Evolutionary conservation across 2,888 invertebrate genomes (phyloP), one percentile per base, ranked within the genome.

Genomic region (Cheilosia impressa): DNA sequence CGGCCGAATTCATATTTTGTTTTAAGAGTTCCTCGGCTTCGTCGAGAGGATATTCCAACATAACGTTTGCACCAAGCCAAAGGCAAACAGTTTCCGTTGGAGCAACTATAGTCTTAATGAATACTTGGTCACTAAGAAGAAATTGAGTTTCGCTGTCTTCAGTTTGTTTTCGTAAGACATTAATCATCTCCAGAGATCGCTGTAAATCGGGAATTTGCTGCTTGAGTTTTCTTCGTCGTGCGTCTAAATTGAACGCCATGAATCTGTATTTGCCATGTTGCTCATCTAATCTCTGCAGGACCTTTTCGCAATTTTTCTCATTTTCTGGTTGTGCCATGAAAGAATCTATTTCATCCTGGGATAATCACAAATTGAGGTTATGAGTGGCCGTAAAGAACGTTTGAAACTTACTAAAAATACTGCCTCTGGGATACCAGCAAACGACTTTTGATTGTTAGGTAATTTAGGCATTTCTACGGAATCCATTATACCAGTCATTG

Each of bases 221-320:
- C 89, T 97, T 96, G 78, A 99, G 93, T 92, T 98, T 95, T 89
- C 96, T 95, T 88, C 97, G 96, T 89, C 98, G 97, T 15, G 97
- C 96, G 69, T 95, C 94, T 87, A 99, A 94, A 92, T 98, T 98
- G 89, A 95, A 96, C 93, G 99, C 99, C 97, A 99, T 98, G 91
- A 98, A 97, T 93, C 98, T 98, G 92, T 99, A 99, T 94, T 99
- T 98, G 81, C 96, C 96, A 93, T 98, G 98, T 90, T 96, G 96
- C 90, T 98, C 98, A 91, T 99, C 98, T 80, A 99, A 93, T 89
- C 94, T 95, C 89, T 96, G 96, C 68, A 99, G 93, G 17, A 98
- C 98, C 91, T 95, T 95, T 89, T 98, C 98, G 2, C 96, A 97
- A 87, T 96, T 95, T 63, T 95, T 96, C 87, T 94, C 94, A 90